Percentiles rank a stretch among this genome's conserved stretches.
phyloP scores from a whole-genome alignment of 2,888 invertebrate genomes.

The Orthonychiurus folsomi region DNA sequence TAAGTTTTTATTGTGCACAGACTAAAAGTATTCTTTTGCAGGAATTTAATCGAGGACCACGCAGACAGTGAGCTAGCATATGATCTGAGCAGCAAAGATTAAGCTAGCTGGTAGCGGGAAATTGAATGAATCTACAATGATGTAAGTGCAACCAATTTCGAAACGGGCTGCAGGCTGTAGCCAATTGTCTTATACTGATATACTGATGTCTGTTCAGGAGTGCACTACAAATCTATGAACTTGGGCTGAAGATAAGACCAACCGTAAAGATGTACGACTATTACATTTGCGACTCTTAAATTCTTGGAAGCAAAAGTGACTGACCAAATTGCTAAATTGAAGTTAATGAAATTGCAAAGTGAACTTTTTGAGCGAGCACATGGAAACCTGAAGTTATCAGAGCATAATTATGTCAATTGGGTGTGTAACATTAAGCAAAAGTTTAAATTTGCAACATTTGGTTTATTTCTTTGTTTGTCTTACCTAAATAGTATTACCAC shows the following conservation, averaged over 20 bases:
- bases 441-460: too few relatives aligned
- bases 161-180: too few relatives aligned
- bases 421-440: too few relatives aligned
- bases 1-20: not conserved
- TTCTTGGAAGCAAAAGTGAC: not conserved
- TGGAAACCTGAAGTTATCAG: conserved; percentile 9
- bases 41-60: not conserved
- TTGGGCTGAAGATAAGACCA: conserved; percentile 3
- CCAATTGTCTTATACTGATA: not conserved
- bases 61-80: not conserved
- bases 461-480: too few relatives aligned
- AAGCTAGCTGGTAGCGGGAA: not conserved
- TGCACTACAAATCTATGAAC: not conserved
- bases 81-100: not conserved
- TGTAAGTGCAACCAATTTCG: not conserved
- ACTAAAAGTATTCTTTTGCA: too few relatives aligned
- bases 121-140: not conserved
- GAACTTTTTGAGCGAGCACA: conserved; percentile 7
- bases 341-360: not conserved
- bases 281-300: not conserved
- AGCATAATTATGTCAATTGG: conserved; percentile 6
- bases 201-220: conserved; percentile 4
- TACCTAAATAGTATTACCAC: too few relatives aligned
- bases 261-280: conserved; percentile 15
- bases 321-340: not conserved